Base-by-base conservation (phyloP, 2,797 vertebrate genomes). In the Salarias fasciatus region DNA sequence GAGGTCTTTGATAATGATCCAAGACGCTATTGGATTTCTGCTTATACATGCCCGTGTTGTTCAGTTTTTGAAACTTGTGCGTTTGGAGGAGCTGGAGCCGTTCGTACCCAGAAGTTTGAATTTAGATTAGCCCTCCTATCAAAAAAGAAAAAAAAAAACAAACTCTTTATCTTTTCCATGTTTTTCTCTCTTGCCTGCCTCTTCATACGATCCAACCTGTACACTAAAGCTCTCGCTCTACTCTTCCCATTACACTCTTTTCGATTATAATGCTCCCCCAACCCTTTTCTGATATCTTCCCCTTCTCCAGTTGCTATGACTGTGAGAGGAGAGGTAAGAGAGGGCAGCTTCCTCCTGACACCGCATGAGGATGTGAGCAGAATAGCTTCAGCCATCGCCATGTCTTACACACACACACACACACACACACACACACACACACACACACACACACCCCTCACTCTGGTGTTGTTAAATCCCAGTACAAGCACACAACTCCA, bases 351-450 rank as follows among this genome's bases (percentile, higher is more conserved):
- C 75, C 72, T 79, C 80, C 66, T 82, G 74, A 86, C 86, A 88
- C 89, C 13, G 89, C 90, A 90, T 84, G 80, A 87, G 84, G 83
- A 90, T 92, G 91, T 91, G 90, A 92, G 86, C 70, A 49, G 90
- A 92, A 92, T 92, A 86, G 75, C 68, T 75, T 55, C 47, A 74
- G 72, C 58, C 33, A 46, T 64, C 69, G 51, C 29, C 52, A 47
- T 47, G 31, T 57, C 31, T 5, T 8, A 5, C 31, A 13, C 13
- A 44, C 52, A 33, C 35, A 24, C 14, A 61, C 30, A 52, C 41
- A 62, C 62, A 15, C 41, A 38, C 43, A 43, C 67, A 18, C 64
- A 41, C 51, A 41, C 13, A 59, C 61, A 58, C 50, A 54, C 47
- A 59, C 54, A 63, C 52, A 40, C 53, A 46, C 67, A 35, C 69